A percentile compares a stretch with the other conserved stretches of the same genome.
Evolutionary conservation across 2,113 vertebrate species (phyloP).

Genomic region (Platysteira castanea): DNA sequence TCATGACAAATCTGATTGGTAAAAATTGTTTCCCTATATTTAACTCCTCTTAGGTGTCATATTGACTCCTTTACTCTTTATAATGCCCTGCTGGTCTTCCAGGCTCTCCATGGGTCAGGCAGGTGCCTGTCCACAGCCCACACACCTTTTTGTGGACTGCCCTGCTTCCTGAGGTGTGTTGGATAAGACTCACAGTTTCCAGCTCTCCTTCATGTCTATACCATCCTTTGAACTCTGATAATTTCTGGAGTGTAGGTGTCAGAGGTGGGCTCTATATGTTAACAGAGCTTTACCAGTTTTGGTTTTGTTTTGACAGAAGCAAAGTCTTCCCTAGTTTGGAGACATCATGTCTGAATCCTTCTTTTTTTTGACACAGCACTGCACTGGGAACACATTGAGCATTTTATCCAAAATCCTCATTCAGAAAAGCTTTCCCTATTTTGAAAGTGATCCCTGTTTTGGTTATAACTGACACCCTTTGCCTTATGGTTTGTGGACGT

Average conservation of each 20-base stretch:
- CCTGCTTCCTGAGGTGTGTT: background rate
- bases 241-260: background rate
- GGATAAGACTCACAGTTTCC: background rate
- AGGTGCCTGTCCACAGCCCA: background rate
- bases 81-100: background rate
- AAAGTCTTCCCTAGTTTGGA: background rate
- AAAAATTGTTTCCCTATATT: background rate
- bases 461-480: background rate
- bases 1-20: background rate
- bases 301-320: background rate
- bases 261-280: background rate
- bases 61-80: background rate
- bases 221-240: background rate
- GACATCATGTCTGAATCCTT: background rate
- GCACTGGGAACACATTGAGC: background rate
- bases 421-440: background rate
- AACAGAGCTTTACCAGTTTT: background rate
- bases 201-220: background rate
- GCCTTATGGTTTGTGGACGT: background rate
- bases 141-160: accelerated
- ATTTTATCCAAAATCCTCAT: background rate
- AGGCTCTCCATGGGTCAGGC: background rate
- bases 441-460: background rate
- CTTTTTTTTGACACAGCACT: background rate
- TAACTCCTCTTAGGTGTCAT: background rate